Base-by-base conservation (phyloP, 2,797 vertebrate species). In the Vultur gryphus region DNA sequence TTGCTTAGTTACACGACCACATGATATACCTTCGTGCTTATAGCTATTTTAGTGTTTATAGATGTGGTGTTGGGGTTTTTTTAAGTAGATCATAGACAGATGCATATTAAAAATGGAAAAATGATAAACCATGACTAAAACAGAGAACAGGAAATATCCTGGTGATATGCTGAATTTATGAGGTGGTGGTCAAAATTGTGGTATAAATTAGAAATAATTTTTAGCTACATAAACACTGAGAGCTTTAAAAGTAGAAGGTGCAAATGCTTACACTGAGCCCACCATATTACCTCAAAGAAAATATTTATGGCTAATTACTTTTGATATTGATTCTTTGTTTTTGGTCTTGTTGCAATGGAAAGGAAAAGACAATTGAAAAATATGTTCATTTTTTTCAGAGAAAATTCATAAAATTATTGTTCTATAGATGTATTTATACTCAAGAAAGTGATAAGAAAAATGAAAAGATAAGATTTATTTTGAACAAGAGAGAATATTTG, bases 381-480 rank as follows among this genome's bases (percentile, higher is more conserved):
- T 17, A 13, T 0, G 0, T 16, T 58, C 0, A 1, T 58, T 64
- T 46, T 31, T 72, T 59, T 49, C 35, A 5, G 33, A 26, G 14
- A 64, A 64, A 71, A 69, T 25, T 70, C 0, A 23, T 54, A 21
- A 64, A 91, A 64, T 59, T 46, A 1, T 54, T 71, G 2, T 46
- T 94, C 26, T 51, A 13, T 51, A 51, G 41, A 20, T 59, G 4
- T 12, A 33, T 58, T 65, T 95, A 57, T 25, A 31, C 7, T 58
- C 11, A 37, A 44, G 10, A 31, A 59, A 58, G 3, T 57, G 5
- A 23, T 61, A 72, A 19, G 6, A 28, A 88, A 58, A 92, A 58
- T 10, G 1, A 62, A 52, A 66, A 70, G 2, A 35, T 12, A n/a
- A 51, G 5, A 35, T 39, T 69, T 66, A 49, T 76, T 84, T 89